Evolutionary conservation across 2,113 vertebrate species (phyloP), one percentile per base, ranked within the genome.

Genomic region (Alexandromys fortis): DNA sequence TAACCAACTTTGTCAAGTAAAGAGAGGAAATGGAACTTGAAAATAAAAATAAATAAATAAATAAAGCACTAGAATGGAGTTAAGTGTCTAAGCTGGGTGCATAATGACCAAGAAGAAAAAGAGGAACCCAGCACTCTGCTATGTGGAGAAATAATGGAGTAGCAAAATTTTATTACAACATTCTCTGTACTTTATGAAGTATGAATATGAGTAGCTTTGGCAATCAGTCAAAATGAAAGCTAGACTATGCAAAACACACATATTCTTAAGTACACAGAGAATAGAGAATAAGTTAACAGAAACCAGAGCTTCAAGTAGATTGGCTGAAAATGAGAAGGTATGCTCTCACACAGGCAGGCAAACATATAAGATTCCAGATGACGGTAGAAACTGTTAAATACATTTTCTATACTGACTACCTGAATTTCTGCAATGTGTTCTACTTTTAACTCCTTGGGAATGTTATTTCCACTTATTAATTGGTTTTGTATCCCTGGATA

Each of bases 221-320:
- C 79, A 96, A 45, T n/a, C 87, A 75, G 88, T 97, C 89, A 94
- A 86, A 96, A 81, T 28, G 77, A 95, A 89, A 82, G 45, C 70
- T 24, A 78, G 92, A 95, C 95, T 96, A 95, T 93, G 83, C 89
- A 97, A 92, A 94, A 52, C 16, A 94, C 21, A 73, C 1, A 0
- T 35, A 95, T 1, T 65, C 73, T 61, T 93, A 47, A 89, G 52
- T 47, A 73, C 33, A 82, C 52, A 4, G 47, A 70, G 45, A 5
- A 9, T 28, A 4, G 47, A 70, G 45, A 5, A 9, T 28, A 26
- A 96, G 55, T 88, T 1, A 89, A 79, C 26, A 75, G 55, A 96
- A 96, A 83, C 2, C 1, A 49, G 58, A 90, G 33, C 12, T 81
- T 95, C 47, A 68, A 83, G n/a, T 26, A 89, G 89, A 94, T 93